Conservation (phyloP, 92 coral and sea anemone genomes). For the Porites lobata region DNA sequence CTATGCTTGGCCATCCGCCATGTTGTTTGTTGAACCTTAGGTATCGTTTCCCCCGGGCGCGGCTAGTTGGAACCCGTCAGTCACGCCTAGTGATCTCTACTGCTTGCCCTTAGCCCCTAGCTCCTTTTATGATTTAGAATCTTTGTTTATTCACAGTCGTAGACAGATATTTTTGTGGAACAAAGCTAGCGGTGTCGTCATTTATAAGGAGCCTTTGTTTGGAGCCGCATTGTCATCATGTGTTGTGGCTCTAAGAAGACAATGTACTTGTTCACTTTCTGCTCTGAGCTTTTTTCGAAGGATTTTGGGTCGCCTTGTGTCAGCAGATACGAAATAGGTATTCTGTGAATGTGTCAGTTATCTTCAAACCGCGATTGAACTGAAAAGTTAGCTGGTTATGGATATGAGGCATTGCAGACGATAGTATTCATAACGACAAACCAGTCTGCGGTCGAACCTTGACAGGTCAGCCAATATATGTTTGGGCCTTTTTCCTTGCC, state of each 20-base stretch:
- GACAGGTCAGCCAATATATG: background rate
- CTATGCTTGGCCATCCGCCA: background rate
- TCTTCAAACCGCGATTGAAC: background rate
- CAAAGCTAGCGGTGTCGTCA: slow-evolving; percentile 17
- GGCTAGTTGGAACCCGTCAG: background rate
- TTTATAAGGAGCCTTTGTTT: slow-evolving; percentile 39
- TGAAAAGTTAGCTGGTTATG: background rate
- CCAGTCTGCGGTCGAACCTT: background rate
- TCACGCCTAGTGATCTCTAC: slow-evolving; percentile 6
- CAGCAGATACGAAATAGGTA: background rate
- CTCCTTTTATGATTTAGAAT: background rate
- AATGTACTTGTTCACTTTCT: background rate
- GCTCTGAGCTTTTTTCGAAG: background rate
- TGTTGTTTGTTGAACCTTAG: background rate
- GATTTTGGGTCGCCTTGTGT: background rate
- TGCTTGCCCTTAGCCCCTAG: background rate
- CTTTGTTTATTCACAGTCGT: slow-evolving; percentile 18
- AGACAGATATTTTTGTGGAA: slow-evolving; percentile 25
- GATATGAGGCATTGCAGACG: background rate
- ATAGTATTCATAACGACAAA: background rate
- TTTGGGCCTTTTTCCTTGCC: background rate
- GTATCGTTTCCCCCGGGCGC: background rate
- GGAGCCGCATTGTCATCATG: slow-evolving; percentile 25
- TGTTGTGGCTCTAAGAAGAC: slow-evolving; percentile 13
- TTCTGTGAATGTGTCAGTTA: background rate